A percentile compares a stretch with the other conserved stretches of the same genome.
phyloP scores from a whole-genome alignment of 2,888 invertebrate species.

The Quadroppia sp. region DNA sequence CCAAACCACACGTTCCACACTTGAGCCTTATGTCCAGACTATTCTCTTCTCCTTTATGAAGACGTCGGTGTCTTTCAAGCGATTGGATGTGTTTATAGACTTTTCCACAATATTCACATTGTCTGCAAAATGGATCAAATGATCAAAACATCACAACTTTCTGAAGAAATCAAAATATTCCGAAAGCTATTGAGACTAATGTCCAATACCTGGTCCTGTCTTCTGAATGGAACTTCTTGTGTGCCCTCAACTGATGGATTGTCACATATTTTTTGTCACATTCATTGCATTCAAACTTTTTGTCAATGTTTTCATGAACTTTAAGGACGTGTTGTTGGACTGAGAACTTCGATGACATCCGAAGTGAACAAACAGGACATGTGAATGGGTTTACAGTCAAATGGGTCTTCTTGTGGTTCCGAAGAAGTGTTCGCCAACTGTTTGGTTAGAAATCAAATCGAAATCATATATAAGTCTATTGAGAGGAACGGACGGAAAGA shows the following conservation, averaged over 20 bases:
- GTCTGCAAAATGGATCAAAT: slow-evolving; percentile 7
- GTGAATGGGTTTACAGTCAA: not conserved
- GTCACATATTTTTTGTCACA: too few species aligned
- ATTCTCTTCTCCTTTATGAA: slow-evolving; percentile 11
- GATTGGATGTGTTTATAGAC: not conserved
- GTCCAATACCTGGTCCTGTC: not conserved
- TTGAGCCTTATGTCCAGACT: slow-evolving; percentile 8
- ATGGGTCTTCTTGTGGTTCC: slow-evolving; percentile 16
- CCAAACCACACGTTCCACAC: not conserved
- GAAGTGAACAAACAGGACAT: not conserved
- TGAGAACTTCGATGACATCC: slow-evolving; percentile 19
- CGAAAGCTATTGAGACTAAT: too few species aligned
- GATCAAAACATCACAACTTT: too few species aligned
- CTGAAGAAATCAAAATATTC: too few species aligned
- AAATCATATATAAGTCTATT: not conserved
- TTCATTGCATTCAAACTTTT: slow-evolving; percentile 20
- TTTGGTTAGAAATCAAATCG: not conserved
- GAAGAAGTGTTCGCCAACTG: slow-evolving; percentile 2
- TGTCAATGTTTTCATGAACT: slow-evolving; percentile 3
- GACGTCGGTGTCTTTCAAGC: slow-evolving; percentile 8
- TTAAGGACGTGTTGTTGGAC: slow-evolving; percentile 15
- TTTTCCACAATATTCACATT: slow-evolving; percentile 29
- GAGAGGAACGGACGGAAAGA: not conserved
- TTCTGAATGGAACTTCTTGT: not conserved
- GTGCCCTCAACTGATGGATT: not conserved